Conservation (phyloP, 2,113 vertebrate genomes). For the Ciconia stormi region DNA sequence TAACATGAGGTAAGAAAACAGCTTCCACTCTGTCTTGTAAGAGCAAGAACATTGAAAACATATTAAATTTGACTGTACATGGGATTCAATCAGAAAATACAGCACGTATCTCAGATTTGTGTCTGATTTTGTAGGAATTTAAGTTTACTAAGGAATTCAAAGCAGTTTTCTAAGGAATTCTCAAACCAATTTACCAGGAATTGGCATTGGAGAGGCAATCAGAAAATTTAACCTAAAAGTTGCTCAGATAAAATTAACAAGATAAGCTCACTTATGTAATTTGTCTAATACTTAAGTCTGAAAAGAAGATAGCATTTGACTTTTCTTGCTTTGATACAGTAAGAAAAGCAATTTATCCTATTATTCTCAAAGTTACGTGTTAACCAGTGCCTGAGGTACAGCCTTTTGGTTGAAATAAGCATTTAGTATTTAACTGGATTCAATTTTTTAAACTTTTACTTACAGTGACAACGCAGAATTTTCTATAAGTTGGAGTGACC, state of each 20-base stretch:
- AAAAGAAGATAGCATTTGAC: background rate
- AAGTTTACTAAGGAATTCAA: background rate
- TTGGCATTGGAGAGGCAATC: background rate
- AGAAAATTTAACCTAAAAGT: background rate
- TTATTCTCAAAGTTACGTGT: background rate
- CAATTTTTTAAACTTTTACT: background rate
- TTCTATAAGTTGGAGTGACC: background rate
- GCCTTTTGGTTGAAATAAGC: background rate
- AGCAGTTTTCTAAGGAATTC: background rate
- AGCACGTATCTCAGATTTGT: background rate
- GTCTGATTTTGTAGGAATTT: background rate
- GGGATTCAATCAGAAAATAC: background rate
- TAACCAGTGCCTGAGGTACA: background rate
- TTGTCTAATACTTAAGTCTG: background rate
- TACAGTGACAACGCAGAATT: background rate
- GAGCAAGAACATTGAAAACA: background rate
- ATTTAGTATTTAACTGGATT: background rate
- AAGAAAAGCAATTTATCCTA: background rate
- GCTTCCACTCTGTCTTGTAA: background rate
- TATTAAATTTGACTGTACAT: background rate
- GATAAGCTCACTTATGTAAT: background rate
- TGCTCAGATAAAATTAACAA: background rate
- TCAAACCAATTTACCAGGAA: background rate
- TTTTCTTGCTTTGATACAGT: background rate
- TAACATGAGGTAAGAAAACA: background rate